A percentile compares a stretch with the other conserved stretches of the same genome.
These are phyloP conservation scores for Drosophila formosana DNA, from an alignment of 2,888 invertebrate genomes.

Conservation along the genomic window DNA sequence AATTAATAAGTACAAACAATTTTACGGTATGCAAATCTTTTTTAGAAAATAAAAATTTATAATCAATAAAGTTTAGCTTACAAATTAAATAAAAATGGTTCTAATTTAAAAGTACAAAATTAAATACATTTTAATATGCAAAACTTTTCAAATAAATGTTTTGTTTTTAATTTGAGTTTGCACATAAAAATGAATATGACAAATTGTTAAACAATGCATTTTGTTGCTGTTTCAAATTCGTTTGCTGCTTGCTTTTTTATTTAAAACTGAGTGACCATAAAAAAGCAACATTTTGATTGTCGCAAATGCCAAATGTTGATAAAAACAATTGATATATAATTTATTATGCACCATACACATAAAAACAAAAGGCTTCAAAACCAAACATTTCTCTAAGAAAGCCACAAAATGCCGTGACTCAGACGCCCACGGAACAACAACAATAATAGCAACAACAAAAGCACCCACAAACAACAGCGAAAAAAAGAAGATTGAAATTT, in stretches of 20 bases:
- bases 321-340: conserved; percentile 62
- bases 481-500: conserved; percentile 9
- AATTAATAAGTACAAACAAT: too few species aligned
- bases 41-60: too few species aligned
- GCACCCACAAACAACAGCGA: conserved; percentile 49
- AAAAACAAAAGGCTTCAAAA: conserved; percentile 36
- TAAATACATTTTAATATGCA: too few species aligned
- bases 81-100: too few species aligned
- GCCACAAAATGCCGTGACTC: conserved; percentile 36
- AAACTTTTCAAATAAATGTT: too few species aligned
- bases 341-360: conserved; percentile 33
- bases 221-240: not conserved
- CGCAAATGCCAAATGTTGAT: conserved; percentile 68
- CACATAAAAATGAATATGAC: not conserved
- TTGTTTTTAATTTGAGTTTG: too few species aligned
- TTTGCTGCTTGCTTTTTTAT: conserved; percentile 11
- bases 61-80: too few species aligned
- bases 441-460: conserved; percentile 19
- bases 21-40: not conserved
- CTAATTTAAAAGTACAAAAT: too few species aligned
- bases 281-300: conserved; percentile 23
- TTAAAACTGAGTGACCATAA: conserved; percentile 6
- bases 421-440: conserved; percentile 37
- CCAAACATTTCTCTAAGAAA: conserved; percentile 41
- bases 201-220: conserved; percentile 3